Percentiles rank a stretch among this genome's conserved stretches.
phyloP scores from a whole-genome alignment of 2,797 vertebrate species.

The Sphenodon punctatus region DNA sequence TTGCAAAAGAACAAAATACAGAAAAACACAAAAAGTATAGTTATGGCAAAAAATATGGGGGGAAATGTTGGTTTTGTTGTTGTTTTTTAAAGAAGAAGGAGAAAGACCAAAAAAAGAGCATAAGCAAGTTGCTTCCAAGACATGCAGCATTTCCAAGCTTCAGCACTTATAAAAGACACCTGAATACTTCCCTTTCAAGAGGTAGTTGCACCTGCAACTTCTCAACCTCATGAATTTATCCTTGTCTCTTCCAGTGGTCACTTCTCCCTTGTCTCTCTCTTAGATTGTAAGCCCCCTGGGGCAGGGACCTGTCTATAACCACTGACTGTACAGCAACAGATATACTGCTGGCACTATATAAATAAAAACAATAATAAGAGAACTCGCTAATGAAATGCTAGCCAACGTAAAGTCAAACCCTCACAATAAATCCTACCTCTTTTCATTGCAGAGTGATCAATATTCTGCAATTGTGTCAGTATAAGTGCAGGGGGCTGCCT shows the following conservation, averaged over 20 bases:
- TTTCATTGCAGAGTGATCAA: accelerated
- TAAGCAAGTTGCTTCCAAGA: neutral
- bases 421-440: neutral
- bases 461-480: neutral
- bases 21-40: slow-evolving; percentile 32
- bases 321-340: no score
- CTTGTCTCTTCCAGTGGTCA: no score
- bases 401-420: accelerated
- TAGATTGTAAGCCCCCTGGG: no score
- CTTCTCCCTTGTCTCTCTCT: no score
- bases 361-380: no score
- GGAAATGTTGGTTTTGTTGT: neutral
- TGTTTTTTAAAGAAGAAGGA: slow-evolving; percentile 11
- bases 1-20: slow-evolving; percentile 41
- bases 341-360: no score
- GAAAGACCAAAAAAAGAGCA: slow-evolving; percentile 31
- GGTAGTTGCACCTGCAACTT: no score
- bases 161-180: neutral
- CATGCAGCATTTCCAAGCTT: slow-evolving; percentile 49
- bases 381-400: neutral
- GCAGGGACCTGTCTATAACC: no score
- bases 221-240: no score
- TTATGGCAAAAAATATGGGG: slow-evolving; percentile 29
- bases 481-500: neutral
- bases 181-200: slow-evolving; percentile 31